Conservation (phyloP, 2,797 vertebrate species). For the Bovichtus diacanthus region DNA sequence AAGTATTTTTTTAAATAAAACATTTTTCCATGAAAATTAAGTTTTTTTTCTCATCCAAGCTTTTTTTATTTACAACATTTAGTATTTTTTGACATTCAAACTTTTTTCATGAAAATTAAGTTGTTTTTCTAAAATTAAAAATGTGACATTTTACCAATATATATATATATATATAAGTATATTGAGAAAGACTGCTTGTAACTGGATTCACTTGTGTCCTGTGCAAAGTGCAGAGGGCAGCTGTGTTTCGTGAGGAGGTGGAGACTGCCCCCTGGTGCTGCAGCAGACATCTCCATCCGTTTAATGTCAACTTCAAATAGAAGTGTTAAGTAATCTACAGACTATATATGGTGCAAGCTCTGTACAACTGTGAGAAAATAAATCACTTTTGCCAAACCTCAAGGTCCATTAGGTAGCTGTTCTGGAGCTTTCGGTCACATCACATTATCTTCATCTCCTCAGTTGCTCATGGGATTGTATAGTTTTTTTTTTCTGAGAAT, state of each 20-base stretch:
- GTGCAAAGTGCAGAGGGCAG: conserved; percentile 53
- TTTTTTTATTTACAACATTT: too few relatives aligned
- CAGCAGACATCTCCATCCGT: background rate
- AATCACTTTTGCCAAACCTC: background rate
- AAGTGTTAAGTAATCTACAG: background rate
- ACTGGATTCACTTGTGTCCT: conserved; percentile 3
- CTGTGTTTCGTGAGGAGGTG: too few relatives aligned
- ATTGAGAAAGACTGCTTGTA: too few relatives aligned
- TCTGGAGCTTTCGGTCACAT: background rate
- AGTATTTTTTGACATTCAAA: too few relatives aligned
- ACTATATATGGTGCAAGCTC: background rate
- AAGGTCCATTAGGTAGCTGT: background rate
- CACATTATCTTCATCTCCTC: background rate
- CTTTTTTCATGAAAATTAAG: too few relatives aligned
- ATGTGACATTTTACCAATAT: too few relatives aligned
- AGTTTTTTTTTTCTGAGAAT: background rate
- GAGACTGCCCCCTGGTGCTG: conserved; percentile 70
- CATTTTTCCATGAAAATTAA: too few relatives aligned
- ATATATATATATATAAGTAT: too few relatives aligned
- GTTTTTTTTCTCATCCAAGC: too few relatives aligned
- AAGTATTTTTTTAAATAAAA: too few relatives aligned
- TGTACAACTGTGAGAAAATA: background rate
- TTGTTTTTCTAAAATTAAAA: too few relatives aligned
- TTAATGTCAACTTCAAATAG: background rate
- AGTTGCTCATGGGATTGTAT: background rate